Conservation (phyloP, 2,113 vertebrate species). For the Corapipo altera region DNA sequence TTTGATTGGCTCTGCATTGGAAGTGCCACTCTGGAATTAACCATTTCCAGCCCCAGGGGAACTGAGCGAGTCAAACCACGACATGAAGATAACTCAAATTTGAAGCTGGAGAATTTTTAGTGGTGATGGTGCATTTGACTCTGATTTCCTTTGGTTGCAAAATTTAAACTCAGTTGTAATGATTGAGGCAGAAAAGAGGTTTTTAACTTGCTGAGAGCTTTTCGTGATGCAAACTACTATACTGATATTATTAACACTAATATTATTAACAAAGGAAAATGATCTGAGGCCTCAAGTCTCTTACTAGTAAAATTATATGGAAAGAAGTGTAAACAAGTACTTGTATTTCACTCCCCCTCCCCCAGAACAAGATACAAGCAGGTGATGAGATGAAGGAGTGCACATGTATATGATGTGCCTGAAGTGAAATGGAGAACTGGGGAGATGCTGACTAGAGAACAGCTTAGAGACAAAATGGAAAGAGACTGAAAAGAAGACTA, state of each 20-base stretch:
- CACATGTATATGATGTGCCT: rapidly evolving
- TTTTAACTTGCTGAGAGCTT: neutral
- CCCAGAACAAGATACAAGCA: neutral
- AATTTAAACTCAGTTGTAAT: neutral
- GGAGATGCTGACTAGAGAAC: neutral
- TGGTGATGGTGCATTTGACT: neutral
- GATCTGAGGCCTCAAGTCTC: neutral
- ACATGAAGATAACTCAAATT: neutral
- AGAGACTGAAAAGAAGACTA: neutral
- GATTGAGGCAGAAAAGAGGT: neutral
- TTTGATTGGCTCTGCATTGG: no score
- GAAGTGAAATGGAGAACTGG: neutral
- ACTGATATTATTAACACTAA: neutral
- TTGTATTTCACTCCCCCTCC: neutral
- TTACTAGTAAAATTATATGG: neutral
- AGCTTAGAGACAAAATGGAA: neutral
- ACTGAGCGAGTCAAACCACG: no score
- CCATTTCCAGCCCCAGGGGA: no score
- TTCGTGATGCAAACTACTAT: neutral
- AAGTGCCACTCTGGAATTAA: no score
- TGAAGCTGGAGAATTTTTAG: neutral
- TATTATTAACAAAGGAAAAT: neutral
- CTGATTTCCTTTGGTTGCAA: neutral
- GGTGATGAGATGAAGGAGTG: neutral
- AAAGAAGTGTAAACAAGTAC: neutral